These are phyloP conservation scores for Megalonaias nervosa DNA, from an alignment of 1,140 invertebrate species.

Conservation along the genomic window DNA sequence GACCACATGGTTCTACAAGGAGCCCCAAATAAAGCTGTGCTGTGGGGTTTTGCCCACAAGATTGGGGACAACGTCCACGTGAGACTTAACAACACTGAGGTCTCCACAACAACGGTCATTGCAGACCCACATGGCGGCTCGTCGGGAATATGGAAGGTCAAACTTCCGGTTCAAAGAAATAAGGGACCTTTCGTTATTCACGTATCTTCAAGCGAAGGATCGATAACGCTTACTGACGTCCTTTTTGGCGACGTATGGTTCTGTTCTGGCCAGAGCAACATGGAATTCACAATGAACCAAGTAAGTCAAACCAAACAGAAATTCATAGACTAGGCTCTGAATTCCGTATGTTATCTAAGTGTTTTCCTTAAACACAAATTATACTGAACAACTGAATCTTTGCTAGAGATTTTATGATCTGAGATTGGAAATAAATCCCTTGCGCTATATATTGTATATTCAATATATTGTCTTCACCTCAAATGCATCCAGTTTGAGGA, in stretches of 20 bases:
- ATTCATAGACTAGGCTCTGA: no score
- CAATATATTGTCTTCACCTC: no score
- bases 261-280: slow-evolving; percentile 69
- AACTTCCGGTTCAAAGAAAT: background rate
- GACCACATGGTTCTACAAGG: slow-evolving; percentile 61
- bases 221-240: slow-evolving; percentile 51
- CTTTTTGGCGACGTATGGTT: slow-evolving; percentile 70
- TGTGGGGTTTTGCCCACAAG: slow-evolving; percentile 54
- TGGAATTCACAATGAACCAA: slow-evolving; percentile 58
- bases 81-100: background rate
- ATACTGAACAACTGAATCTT: no score
- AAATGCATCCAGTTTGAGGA: no score
- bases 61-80: background rate
- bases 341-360: no score
- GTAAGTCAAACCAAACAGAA: slow-evolving; percentile 22
- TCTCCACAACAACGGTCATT: background rate
- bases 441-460: no score
- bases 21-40: slow-evolving; percentile 38
- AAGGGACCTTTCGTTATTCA: slow-evolving; percentile 41
- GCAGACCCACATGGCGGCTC: background rate
- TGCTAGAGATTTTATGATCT: no score
- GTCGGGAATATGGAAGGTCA: background rate
- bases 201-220: slow-evolving; percentile 11
- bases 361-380: no score
- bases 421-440: no score